phyloP scores from a whole-genome alignment of 2,113 vertebrate genomes.

The Vireo altiloquus region DNA sequence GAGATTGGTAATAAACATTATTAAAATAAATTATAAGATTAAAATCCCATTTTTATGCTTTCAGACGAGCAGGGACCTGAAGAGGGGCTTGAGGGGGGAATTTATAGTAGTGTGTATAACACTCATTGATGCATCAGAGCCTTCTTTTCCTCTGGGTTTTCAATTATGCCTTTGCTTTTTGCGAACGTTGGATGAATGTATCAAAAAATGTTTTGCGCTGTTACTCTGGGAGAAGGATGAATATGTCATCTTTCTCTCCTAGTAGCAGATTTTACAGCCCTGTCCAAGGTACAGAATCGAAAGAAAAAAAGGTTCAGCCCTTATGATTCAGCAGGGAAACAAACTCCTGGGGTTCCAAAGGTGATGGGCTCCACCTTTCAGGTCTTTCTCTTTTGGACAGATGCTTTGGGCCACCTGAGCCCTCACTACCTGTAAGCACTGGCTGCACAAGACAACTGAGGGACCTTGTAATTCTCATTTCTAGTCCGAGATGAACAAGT shows the following conservation, averaged over 20 bases:
- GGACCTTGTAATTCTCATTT: neutral
- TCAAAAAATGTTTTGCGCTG: accelerated
- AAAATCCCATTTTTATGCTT: neutral
- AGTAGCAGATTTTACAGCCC: neutral
- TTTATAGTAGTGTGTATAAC: accelerated
- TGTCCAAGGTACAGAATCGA: neutral
- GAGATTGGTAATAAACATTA: neutral
- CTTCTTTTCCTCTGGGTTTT: neutral
- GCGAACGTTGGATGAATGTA: accelerated
- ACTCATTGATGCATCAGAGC: neutral
- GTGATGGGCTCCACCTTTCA: neutral
- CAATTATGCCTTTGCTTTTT: neutral
- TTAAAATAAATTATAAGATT: neutral
- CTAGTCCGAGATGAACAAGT: neutral
- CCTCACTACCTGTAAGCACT: neutral
- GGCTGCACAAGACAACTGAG: accelerated
- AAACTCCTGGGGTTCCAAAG: neutral
- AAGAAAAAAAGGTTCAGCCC: neutral
- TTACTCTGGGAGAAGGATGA: neutral
- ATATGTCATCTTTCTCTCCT: neutral
- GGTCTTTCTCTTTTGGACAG: neutral
- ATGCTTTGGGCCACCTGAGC: neutral
- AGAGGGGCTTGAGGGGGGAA: neutral
- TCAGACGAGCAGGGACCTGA: neutral
- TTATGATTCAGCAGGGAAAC: neutral